A percentile compares a stretch with the other conserved stretches of the same genome.
Evolutionary conservation across 2,888 invertebrate species (phyloP).

Genomic region (Ctena decussata): DNA sequence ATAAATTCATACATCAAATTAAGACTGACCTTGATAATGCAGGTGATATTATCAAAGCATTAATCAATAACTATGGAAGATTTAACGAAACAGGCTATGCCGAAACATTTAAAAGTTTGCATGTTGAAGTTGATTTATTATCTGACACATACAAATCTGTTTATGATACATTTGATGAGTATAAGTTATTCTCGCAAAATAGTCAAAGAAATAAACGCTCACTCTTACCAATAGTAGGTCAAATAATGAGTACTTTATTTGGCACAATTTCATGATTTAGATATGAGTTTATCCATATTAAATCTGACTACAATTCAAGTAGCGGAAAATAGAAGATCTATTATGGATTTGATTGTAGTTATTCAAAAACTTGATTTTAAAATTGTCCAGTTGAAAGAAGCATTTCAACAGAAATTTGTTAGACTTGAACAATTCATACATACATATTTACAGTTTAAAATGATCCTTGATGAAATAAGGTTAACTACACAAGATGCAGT

Average conservation of each 20-base stretch:
- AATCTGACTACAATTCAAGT: neutral
- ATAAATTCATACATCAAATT: constrained; percentile 16
- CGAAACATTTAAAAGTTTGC: constrained; percentile 16
- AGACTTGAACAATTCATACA: neutral
- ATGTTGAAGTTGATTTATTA: constrained; percentile 14
- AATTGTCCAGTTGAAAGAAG: neutral
- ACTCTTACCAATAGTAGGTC: constrained; percentile 24
- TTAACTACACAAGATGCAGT: neutral
- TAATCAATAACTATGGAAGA: neutral
- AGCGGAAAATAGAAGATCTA: constrained; percentile 1
- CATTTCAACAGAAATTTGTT: neutral
- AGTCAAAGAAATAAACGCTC: constrained; percentile 18
- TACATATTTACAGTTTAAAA: neutral
- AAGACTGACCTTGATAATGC: neutral
- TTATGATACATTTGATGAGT: constrained; percentile 24
- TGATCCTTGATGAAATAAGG: constrained; percentile 23
- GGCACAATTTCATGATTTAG: neutral
- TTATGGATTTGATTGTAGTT: neutral
- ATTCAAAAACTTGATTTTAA: neutral
- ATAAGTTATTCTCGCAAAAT: neutral
- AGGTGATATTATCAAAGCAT: neutral
- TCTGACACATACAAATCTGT: neutral
- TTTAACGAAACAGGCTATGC: neutral
- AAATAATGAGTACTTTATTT: constrained; percentile 4
- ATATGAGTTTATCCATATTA: neutral